Conservation (phyloP, 2,888 invertebrate species). For the Spilosoma lubricipeda region DNA sequence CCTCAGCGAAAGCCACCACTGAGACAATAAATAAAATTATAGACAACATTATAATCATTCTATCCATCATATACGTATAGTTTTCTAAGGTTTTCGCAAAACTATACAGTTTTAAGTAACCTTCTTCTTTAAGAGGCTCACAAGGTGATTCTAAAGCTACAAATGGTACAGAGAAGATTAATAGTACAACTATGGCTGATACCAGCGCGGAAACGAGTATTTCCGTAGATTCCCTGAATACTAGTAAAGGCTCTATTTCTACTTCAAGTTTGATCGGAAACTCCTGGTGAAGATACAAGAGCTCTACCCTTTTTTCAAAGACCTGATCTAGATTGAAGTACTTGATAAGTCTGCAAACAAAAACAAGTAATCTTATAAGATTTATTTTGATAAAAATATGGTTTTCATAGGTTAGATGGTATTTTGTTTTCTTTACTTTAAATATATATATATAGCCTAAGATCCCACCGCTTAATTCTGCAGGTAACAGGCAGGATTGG, state of each 20-base stretch:
- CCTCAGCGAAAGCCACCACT: slow-evolving; percentile 55
- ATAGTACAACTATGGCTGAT: slow-evolving; percentile 56
- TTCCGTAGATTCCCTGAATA: slow-evolving; percentile 51
- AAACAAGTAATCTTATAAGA: background rate
- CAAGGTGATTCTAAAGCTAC: slow-evolving; percentile 58
- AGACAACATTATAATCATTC: slow-evolving; percentile 53
- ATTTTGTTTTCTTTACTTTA: no score
- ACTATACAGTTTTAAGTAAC: slow-evolving; percentile 40
- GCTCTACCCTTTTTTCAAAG: slow-evolving; percentile 49
- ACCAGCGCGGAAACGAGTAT: slow-evolving; percentile 61
- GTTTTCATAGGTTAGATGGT: no score
- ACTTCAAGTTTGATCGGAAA: slow-evolving; percentile 49
- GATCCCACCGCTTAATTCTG: no score
- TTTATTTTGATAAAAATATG: background rate
- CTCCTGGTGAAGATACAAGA: slow-evolving; percentile 37
- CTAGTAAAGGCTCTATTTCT: slow-evolving; percentile 46
- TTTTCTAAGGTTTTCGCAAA: slow-evolving; percentile 49
- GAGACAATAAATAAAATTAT: slow-evolving; percentile 54
- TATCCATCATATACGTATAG: slow-evolving; percentile 56
- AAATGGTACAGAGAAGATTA: slow-evolving; percentile 64
- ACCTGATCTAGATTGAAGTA: slow-evolving; percentile 52
- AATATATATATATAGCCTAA: no score
- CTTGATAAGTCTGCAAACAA: slow-evolving; percentile 54
- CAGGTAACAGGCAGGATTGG: no score
- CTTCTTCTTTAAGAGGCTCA: slow-evolving; percentile 49